These are phyloP conservation scores for Galeruca laticollis DNA, from an alignment of 2,888 invertebrate genomes.

Conservation along the genomic window DNA sequence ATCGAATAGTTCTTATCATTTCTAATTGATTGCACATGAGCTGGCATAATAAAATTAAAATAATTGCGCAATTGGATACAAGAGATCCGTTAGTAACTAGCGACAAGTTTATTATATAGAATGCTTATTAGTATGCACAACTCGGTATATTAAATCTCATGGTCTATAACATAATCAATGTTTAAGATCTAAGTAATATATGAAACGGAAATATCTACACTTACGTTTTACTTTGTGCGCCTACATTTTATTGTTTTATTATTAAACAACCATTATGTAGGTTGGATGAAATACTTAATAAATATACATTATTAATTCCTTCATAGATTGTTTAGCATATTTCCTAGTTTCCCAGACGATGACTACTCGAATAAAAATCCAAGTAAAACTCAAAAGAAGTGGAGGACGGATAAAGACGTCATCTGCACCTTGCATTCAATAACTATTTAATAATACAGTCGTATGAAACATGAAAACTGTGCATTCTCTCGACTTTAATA, in stretches of 20 bases:
- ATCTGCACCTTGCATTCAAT: too few species aligned
- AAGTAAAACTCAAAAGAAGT: too few species aligned
- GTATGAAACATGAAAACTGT: too few species aligned
- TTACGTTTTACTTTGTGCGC: neutral
- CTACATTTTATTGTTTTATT: neutral
- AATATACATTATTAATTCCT: neutral
- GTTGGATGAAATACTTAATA: neutral
- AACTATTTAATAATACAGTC: too few species aligned
- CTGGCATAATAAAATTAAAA: neutral
- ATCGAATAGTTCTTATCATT: neutral
- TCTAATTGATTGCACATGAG: neutral
- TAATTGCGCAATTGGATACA: conserved; percentile 5
- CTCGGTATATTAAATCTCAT: conserved; percentile 1
- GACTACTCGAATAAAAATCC: too few species aligned
- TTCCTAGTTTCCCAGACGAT: neutral
- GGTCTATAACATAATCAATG: conserved; percentile 13
- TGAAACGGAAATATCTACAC: neutral
- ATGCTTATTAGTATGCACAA: conserved; percentile 9
- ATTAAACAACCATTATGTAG: neutral
- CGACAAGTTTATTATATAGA: conserved; percentile 3
- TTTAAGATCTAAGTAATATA: conserved; percentile 14
- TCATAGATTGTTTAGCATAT: neutral
- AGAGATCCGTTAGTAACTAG: neutral
- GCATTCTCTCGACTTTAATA: too few species aligned
- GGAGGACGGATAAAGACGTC: too few species aligned